These are phyloP conservation scores for Nycticorax nycticorax DNA, from an alignment of 2,113 vertebrate species.

Conservation along the genomic window DNA sequence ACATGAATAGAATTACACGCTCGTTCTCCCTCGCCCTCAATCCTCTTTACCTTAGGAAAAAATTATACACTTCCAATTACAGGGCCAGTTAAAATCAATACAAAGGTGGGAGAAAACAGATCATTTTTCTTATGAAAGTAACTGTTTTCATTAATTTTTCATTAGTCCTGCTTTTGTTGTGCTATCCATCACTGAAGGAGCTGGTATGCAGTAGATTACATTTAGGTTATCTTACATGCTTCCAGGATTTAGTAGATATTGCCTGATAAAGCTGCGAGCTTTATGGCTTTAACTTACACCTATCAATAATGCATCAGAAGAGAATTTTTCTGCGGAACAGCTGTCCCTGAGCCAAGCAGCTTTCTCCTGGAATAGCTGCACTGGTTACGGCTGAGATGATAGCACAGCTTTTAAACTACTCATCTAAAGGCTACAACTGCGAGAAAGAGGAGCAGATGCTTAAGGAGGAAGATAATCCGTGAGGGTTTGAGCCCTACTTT, in stretches of 20 bases:
- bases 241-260: slow-evolving; percentile 62
- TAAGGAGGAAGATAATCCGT: background rate
- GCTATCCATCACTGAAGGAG: slow-evolving; percentile 69
- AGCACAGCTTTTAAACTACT: slow-evolving; percentile 6
- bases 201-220: slow-evolving; percentile 55
- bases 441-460: background rate
- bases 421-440: background rate
- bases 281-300: slow-evolving; percentile 65
- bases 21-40: slow-evolving; percentile 17
- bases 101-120: slow-evolving; percentile 71
- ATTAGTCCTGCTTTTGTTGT: slow-evolving; percentile 68
- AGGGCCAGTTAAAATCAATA: slow-evolving; percentile 77
- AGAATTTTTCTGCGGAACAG: slow-evolving; percentile 48
- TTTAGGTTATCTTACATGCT: slow-evolving; percentile 52
- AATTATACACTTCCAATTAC: slow-evolving; percentile 76
- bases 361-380: slow-evolving; percentile 32
- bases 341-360: slow-evolving; percentile 48
- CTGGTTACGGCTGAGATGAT: background rate
- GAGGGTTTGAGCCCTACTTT: background rate
- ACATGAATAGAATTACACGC: slow-evolving; percentile 30
- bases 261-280: slow-evolving; percentile 50
- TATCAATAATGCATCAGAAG: slow-evolving; percentile 72
- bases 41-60: slow-evolving; percentile 72
- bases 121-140: slow-evolving; percentile 79
- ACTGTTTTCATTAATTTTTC: slow-evolving; percentile 80